A percentile compares a stretch with the other conserved stretches of the same genome.
Conservation (phyloP, 1,140 invertebrate genomes). For the Pygmarrhopalites habei region DNA sequence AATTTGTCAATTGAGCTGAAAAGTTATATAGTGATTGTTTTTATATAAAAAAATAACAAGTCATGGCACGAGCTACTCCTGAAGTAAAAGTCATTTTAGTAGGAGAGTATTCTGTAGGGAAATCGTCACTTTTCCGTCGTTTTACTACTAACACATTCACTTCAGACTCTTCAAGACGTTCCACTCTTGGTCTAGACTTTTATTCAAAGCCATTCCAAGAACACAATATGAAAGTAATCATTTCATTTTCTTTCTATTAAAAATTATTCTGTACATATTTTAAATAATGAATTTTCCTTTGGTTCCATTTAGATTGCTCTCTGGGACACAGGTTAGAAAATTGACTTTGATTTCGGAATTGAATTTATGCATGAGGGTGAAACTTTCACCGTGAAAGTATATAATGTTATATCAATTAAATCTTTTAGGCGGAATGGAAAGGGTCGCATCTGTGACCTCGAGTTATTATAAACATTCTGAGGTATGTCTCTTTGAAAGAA, state of each 20-base stretch:
- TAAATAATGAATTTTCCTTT: too few species aligned
- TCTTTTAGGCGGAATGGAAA: constrained; percentile 86
- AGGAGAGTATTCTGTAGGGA: constrained; percentile 91
- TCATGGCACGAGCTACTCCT: constrained; percentile 25
- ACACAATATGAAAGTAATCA: constrained; percentile 1
- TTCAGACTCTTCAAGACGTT: constrained; percentile 59
- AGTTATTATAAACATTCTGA: constrained; percentile 91
- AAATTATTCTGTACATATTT: too few species aligned
- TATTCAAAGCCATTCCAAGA: constrained; percentile 67
- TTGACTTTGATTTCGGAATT: too few species aligned
- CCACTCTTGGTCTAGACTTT: constrained; percentile 85
- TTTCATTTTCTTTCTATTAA: too few species aligned
- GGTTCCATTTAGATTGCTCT: too few species aligned
- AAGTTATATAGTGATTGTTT: too few species aligned
- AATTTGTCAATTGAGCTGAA: too few species aligned
- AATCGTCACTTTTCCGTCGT: constrained; percentile 83
- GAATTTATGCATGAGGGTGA: too few species aligned
- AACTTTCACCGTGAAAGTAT: too few species aligned
- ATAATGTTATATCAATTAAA: too few species aligned
- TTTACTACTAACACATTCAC: constrained; percentile 83
- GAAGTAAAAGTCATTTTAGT: constrained; percentile 77
- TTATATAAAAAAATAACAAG: too few species aligned
- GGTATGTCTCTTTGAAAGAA: constrained; percentile 76
- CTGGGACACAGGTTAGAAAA: too few species aligned
- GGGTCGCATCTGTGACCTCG: constrained; percentile 81